A percentile compares a stretch with the other conserved stretches of the same genome.
phyloP scores from a whole-genome alignment of 2,888 invertebrate genomes.

The Phortica magna region DNA sequence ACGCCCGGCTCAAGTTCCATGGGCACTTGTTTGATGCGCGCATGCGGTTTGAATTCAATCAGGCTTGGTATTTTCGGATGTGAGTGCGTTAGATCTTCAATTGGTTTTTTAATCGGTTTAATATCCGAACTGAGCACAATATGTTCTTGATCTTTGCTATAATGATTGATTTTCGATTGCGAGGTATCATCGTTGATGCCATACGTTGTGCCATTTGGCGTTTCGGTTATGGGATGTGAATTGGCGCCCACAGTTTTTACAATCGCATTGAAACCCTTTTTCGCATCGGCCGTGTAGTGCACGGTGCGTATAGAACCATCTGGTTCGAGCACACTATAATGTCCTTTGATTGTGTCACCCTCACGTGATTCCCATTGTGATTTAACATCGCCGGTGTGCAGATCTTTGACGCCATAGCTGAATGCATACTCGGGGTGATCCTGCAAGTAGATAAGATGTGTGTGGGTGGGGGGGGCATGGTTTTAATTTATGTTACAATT shows the following conservation, averaged over 20 bases:
- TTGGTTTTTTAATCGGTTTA: constrained; percentile 66
- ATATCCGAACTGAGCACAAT: constrained; percentile 77
- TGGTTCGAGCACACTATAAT: constrained; percentile 84
- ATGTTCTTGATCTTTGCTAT: constrained; percentile 77
- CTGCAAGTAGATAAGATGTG: constrained; percentile 59
- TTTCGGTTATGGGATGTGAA: constrained; percentile 75
- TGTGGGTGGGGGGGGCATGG: constrained; percentile 32
- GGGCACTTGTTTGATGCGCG: constrained; percentile 74
- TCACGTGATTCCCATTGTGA: constrained; percentile 81
- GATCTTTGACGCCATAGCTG: constrained; percentile 81
- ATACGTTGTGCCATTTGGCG: constrained; percentile 65
- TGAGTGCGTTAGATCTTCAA: constrained; percentile 74
- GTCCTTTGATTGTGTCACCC: constrained; percentile 80
- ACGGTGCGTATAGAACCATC: constrained; percentile 82
- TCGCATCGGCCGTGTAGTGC: constrained; percentile 80
- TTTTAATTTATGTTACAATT: constrained; percentile 46
- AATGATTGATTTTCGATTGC: constrained; percentile 78
- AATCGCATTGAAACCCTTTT: constrained; percentile 80
- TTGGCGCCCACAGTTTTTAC: constrained; percentile 79
- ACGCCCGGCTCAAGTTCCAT: constrained; percentile 75
- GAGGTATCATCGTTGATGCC: constrained; percentile 71
- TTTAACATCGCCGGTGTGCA: constrained; percentile 81
- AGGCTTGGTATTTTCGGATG: constrained; percentile 75
- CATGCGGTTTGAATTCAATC: constrained; percentile 75
- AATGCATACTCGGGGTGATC: constrained; percentile 80